Percentiles rank a stretch among this genome's conserved stretches.
phyloP scores from a whole-genome alignment of 2,888 invertebrate genomes.

The Drosophila lutescens region DNA sequence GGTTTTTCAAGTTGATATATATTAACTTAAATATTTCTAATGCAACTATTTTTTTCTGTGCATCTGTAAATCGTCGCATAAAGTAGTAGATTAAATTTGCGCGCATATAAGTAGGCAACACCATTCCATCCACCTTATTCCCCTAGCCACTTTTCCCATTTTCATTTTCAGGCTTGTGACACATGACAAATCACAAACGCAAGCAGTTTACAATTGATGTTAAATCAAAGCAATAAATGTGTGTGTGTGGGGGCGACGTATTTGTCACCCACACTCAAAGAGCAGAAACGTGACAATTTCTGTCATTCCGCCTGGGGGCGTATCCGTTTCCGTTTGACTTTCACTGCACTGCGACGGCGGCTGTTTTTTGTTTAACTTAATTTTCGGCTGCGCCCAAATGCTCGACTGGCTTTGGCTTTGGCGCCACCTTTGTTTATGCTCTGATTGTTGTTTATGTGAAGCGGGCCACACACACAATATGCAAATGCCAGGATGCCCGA shows the following conservation, averaged over 20 bases:
- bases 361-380: slow-evolving; percentile 55
- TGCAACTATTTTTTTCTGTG: slow-evolving; percentile 14
- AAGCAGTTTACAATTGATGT: slow-evolving; percentile 64
- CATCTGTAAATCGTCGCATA: slow-evolving; percentile 54
- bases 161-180: slow-evolving; percentile 33
- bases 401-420: slow-evolving; percentile 29
- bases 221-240: slow-evolving; percentile 66
- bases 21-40: too few species aligned
- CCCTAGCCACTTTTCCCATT: background rate
- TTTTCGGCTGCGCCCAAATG: slow-evolving; percentile 45
- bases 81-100: slow-evolving; percentile 64
- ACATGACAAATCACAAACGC: slow-evolving; percentile 52
- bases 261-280: slow-evolving; percentile 33
- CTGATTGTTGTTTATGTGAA: slow-evolving; percentile 59
- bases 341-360: slow-evolving; percentile 33
- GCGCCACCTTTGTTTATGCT: slow-evolving; percentile 43
- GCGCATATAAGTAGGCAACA: slow-evolving; percentile 21
- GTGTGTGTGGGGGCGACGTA: slow-evolving; percentile 28
- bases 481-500: slow-evolving; percentile 36
- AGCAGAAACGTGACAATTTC: slow-evolving; percentile 56
- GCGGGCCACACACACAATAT: slow-evolving; percentile 31
- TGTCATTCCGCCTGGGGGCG: slow-evolving; percentile 53
- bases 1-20: too few species aligned
- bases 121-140: background rate
- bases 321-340: slow-evolving; percentile 59